Evolutionary conservation across 2,888 invertebrate genomes (phyloP).

Genomic region (Melanostoma scalare): DNA sequence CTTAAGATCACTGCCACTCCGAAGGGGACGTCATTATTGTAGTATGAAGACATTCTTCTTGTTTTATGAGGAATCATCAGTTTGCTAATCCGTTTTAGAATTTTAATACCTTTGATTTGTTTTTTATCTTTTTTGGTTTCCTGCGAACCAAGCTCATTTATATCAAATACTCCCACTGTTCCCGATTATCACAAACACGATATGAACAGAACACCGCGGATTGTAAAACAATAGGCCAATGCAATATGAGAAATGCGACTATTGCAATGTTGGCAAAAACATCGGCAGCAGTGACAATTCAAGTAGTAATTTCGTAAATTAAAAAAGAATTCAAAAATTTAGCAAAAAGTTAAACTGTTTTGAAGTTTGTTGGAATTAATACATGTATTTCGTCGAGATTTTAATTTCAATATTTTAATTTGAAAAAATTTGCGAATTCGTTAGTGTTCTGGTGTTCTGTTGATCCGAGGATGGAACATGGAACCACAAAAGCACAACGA

Average conservation of each 20-base stretch:
- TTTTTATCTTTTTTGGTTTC: conserved; percentile 5
- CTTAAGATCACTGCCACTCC: conserved; percentile 85
- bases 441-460: too few species aligned
- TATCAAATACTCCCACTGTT: neutral
- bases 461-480: too few species aligned
- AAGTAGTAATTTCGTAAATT: too few species aligned
- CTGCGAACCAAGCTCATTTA: neutral
- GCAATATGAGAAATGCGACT: conserved; percentile 12
- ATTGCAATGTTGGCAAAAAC: conserved; percentile 52
- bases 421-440: too few species aligned
- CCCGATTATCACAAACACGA: neutral
- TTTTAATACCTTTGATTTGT: neutral
- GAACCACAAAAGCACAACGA: too few species aligned
- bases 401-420: too few species aligned
- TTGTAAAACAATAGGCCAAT: neutral
- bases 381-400: too few species aligned
- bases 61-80: conserved; percentile 77
- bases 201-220: neutral
- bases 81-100: conserved; percentile 36
- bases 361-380: too few species aligned
- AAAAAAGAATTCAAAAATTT: too few species aligned
- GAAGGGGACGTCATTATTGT: conserved; percentile 84
- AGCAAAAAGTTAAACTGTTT: too few species aligned
- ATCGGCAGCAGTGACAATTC: too few species aligned
- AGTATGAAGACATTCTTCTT: conserved; percentile 84